Conservation (phyloP, 53 echinoderm and acorn worm genomes). For the Mesocentrotus franciscanus region DNA sequence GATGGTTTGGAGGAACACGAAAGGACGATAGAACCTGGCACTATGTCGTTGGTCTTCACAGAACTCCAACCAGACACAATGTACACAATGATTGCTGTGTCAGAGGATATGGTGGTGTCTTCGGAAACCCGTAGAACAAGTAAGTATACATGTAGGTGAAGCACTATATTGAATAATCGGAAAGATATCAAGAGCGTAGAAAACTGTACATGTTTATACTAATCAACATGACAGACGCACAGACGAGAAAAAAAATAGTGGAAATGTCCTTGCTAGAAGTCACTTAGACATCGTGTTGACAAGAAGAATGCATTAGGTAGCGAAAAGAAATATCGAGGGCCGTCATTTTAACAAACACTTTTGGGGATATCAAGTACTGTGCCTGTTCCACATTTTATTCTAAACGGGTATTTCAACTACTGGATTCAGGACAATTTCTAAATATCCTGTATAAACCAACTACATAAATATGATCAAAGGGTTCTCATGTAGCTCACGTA, state of each 20-base stretch:
- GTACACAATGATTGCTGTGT: slow-evolving; percentile 8
- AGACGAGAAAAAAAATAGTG: not conserved
- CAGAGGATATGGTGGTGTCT: not conserved
- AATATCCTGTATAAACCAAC: too few relatives aligned
- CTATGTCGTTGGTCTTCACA: not conserved
- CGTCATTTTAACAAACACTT: too few relatives aligned
- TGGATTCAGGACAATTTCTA: too few relatives aligned
- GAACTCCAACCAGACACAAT: not conserved
- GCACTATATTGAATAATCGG: not conserved
- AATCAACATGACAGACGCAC: not conserved
- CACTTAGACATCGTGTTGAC: not conserved
- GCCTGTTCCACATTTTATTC: too few relatives aligned
- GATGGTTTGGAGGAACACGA: slow-evolving; percentile 7
- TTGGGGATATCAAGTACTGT: too few relatives aligned
- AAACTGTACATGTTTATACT: not conserved
- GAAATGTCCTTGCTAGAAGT: not conserved
- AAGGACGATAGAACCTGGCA: not conserved
- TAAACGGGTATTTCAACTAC: too few relatives aligned
- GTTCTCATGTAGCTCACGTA: too few relatives aligned
- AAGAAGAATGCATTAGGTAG: not conserved
- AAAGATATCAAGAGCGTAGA: not conserved
- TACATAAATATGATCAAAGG: too few relatives aligned
- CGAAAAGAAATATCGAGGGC: not conserved
- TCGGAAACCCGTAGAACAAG: slow-evolving; percentile 3
- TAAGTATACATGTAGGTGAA: not conserved